A percentile compares a stretch with the other conserved stretches of the same genome.
These are phyloP conservation scores for Plemyria rubiginata DNA, from an alignment of 2,888 invertebrate species.

Conservation along the genomic window DNA sequence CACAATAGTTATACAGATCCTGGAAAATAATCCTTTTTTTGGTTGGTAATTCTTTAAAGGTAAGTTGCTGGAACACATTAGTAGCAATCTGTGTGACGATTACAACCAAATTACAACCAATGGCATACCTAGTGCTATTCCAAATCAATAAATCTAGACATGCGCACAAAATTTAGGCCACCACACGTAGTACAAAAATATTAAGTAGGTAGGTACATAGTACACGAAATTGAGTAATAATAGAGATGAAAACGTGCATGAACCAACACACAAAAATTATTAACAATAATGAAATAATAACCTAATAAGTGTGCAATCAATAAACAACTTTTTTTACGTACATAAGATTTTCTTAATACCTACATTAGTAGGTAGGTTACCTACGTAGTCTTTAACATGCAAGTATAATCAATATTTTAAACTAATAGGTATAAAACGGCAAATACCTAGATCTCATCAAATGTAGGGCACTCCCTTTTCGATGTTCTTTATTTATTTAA, in stretches of 20 bases:
- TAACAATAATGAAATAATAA: background rate
- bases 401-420: too few species aligned
- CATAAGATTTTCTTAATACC: background rate
- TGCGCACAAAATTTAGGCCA: slow-evolving; percentile 82
- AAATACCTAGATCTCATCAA: background rate
- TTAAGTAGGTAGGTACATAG: background rate
- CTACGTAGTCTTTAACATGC: too few species aligned
- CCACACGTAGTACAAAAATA: slow-evolving; percentile 45
- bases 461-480: background rate
- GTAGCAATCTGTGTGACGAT: slow-evolving; percentile 38
- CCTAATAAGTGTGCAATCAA: background rate
- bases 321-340: background rate
- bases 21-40: too few species aligned
- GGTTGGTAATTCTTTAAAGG: background rate
- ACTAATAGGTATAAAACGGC: background rate
- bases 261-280: background rate
- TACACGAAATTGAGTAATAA: background rate
- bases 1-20: background rate
- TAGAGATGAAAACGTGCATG: background rate
- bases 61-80: slow-evolving; percentile 22
- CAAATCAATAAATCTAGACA: slow-evolving; percentile 77
- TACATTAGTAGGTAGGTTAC: too few species aligned
- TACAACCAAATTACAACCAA: slow-evolving; percentile 58
- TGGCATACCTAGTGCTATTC: slow-evolving; percentile 54
- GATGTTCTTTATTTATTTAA: background rate